These are phyloP conservation scores for Trilocha varians DNA, from an alignment of 2,888 invertebrate genomes.

Conservation along the genomic window DNA sequence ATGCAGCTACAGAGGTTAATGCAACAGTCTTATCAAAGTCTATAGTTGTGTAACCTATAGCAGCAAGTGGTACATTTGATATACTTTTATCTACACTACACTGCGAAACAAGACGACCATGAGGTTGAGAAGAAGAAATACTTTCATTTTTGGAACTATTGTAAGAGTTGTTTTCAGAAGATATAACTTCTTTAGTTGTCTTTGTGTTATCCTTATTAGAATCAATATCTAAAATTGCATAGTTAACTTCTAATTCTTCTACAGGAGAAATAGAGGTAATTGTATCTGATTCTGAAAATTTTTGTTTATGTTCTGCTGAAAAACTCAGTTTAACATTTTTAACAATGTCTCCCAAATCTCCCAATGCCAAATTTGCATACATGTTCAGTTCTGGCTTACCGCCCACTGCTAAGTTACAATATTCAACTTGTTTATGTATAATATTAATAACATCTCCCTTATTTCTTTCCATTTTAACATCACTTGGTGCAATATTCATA, in stretches of 20 bases:
- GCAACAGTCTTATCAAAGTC: slow-evolving; percentile 96
- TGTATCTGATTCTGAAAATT: slow-evolving; percentile 60
- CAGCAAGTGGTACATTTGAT: slow-evolving; percentile 73
- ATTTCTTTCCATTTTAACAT: slow-evolving; percentile 28
- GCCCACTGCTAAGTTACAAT: slow-evolving; percentile 45
- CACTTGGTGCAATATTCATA: slow-evolving; percentile 55
- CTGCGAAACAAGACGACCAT: slow-evolving; percentile 45
- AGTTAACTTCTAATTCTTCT: slow-evolving; percentile 75
- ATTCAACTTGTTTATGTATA: slow-evolving; percentile 55
- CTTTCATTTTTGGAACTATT: slow-evolving; percentile 47
- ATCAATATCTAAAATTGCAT: slow-evolving; percentile 85
- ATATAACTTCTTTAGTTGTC: slow-evolving; percentile 30
- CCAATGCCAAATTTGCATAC: slow-evolving; percentile 57
- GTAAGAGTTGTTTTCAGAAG: slow-evolving; percentile 45
- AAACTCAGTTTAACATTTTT: slow-evolving; percentile 37
- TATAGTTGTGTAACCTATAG: slow-evolving; percentile 88
- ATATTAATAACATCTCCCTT: slow-evolving; percentile 40
- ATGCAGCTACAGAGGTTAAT: slow-evolving; percentile 84
- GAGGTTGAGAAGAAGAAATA: slow-evolving; percentile 38
- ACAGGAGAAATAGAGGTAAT: slow-evolving; percentile 55
- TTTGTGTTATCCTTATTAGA: slow-evolving; percentile 54
- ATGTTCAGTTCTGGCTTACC: slow-evolving; percentile 45
- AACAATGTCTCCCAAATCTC: slow-evolving; percentile 43
- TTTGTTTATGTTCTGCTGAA: slow-evolving; percentile 39
- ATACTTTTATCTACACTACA: slow-evolving; percentile 42